Conservation (phyloP, 2,113 vertebrate species). For the Cyphomyrus discorhynchus region DNA sequence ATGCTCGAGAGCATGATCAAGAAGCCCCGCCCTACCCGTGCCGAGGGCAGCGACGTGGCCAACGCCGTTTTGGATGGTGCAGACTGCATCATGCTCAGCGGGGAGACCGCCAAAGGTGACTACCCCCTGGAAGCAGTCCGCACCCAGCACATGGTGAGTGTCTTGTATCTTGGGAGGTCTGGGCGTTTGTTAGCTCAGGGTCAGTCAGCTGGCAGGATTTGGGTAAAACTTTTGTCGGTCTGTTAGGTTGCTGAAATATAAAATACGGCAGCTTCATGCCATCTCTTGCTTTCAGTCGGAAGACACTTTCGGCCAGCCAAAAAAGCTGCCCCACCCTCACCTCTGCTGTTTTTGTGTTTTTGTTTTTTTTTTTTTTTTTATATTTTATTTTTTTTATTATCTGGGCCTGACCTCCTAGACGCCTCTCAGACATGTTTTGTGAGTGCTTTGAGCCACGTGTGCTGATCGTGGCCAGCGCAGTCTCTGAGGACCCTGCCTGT, state of each 20-base stretch:
- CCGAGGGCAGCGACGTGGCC: conserved; percentile 90
- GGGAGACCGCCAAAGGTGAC: conserved; percentile 94
- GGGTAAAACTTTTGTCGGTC: not conserved
- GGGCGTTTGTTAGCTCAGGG: not conserved
- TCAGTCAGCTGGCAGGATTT: not conserved
- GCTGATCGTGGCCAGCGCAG: not conserved
- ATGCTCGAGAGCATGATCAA: conserved; percentile 99
- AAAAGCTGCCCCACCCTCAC: not conserved
- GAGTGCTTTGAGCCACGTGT: not conserved
- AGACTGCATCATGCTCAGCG: conserved; percentile 96
- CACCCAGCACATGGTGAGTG: conserved; percentile 84
- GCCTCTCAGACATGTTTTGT: not conserved
- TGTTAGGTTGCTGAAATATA: not conserved
- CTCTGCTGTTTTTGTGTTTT: not conserved
- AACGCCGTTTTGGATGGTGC: conserved; percentile 92
- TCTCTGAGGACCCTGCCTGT: not conserved
- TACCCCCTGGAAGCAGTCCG: conserved; percentile 89
- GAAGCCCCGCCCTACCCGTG: conserved; percentile 90
- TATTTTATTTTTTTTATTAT: not conserved
- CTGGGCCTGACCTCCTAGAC: not conserved
- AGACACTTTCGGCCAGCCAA: not conserved
- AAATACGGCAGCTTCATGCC: not conserved
- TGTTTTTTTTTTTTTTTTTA: no score
- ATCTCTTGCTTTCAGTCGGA: not conserved
- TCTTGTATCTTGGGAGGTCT: not conserved